Evolutionary conservation across 2,888 invertebrate genomes (phyloP).

Genomic region (Chaetogeoica ovagalla): DNA sequence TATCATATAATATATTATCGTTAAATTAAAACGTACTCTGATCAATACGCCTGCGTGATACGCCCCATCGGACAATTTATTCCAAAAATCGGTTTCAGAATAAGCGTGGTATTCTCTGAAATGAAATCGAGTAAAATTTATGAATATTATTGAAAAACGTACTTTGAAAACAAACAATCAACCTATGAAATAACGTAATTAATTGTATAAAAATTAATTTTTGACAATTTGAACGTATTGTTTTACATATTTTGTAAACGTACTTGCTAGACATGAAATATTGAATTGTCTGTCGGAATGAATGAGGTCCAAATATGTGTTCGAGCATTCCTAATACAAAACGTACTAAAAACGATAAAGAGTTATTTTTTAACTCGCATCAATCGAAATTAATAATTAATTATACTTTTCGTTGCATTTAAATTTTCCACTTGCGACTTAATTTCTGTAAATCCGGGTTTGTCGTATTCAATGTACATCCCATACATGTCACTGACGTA

Average conservation of each 20-base stretch:
- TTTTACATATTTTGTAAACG: conserved; percentile 41
- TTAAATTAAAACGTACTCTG: conserved; percentile 66
- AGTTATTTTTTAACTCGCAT: background rate
- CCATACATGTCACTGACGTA: conserved; percentile 56
- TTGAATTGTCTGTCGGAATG: conserved; percentile 74
- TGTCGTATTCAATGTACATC: conserved; percentile 56
- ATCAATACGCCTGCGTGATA: conserved; percentile 62
- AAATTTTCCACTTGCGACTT: conserved; percentile 55
- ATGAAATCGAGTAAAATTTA: conserved; percentile 33
- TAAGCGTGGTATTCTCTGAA: conserved; percentile 70
- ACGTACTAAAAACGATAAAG: conserved; percentile 54
- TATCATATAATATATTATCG: conserved; percentile 66
- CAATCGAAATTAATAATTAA: background rate
- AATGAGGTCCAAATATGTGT: conserved; percentile 75
- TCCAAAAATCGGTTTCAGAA: conserved; percentile 67
- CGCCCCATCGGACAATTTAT: conserved; percentile 60
- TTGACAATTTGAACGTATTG: too few species aligned
- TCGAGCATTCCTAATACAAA: conserved; percentile 87
- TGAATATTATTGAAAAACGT: background rate
- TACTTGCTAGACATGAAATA: conserved; percentile 70
- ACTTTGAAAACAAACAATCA: too few species aligned
- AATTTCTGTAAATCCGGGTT: conserved; percentile 46
- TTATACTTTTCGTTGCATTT: conserved; percentile 41
- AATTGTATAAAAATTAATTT: background rate
- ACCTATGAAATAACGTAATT: background rate